A percentile compares a stretch with the other conserved stretches of the same genome.
Evolutionary conservation across 2,797 vertebrate genomes (phyloP).

Genomic region (Acipenser ruthenus): DNA sequence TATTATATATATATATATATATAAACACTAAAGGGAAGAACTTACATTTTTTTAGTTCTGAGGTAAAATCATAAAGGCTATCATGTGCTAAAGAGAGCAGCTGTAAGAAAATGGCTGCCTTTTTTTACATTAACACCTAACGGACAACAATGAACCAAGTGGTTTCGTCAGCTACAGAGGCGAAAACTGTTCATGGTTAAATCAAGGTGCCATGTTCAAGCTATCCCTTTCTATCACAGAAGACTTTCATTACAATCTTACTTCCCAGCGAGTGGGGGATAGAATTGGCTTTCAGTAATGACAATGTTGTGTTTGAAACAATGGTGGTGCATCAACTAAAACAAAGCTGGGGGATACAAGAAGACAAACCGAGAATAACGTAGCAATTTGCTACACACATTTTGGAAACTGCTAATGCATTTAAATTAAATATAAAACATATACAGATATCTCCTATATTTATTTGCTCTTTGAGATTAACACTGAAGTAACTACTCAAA

Average conservation of each 20-base stretch:
- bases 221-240: neutral
- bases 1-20: too few relatives aligned
- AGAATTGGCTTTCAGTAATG: too few relatives aligned
- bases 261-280: too few relatives aligned
- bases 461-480: neutral
- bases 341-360: neutral
- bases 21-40: neutral
- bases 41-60: constrained; percentile 16
- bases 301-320: too few relatives aligned
- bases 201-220: neutral
- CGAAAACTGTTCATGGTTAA: neutral
- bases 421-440: constrained; percentile 22
- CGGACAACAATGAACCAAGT: constrained; percentile 1
- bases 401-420: constrained; percentile 34
- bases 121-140: constrained; percentile 9
- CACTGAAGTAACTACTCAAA: neutral
- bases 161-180: neutral
- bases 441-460: neutral
- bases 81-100: constrained; percentile 15
- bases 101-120: constrained; percentile 17
- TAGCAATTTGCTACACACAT: constrained; percentile 62
- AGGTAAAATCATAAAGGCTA: constrained; percentile 13
- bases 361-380: constrained; percentile 55
- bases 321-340: too few relatives aligned
- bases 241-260: too few relatives aligned